These are phyloP conservation scores for Microtus richardsoni DNA, from an alignment of 2,113 vertebrate genomes.

Conservation along the genomic window DNA sequence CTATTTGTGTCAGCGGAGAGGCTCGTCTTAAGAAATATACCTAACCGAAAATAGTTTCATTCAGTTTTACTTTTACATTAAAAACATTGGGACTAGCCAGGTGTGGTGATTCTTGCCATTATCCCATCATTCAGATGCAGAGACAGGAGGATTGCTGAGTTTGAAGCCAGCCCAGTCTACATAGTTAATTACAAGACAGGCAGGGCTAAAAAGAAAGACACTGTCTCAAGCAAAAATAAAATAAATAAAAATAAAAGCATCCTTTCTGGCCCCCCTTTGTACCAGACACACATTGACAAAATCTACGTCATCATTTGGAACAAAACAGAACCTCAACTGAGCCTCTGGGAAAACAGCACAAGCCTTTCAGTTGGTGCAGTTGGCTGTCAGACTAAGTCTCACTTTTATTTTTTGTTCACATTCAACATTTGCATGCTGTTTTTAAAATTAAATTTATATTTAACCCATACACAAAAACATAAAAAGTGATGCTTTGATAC, in stretches of 20 bases:
- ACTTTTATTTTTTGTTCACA: constrained; percentile 52
- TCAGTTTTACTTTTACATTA: neutral
- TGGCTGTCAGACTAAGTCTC: neutral
- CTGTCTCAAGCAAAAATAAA: neutral
- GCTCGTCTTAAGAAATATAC: too few relatives aligned
- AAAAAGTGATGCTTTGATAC: neutral
- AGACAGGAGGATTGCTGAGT: neutral
- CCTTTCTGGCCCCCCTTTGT: neutral
- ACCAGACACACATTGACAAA: neutral
- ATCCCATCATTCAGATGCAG: neutral
- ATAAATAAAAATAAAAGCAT: neutral
- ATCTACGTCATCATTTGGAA: constrained; percentile 15
- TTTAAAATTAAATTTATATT: neutral
- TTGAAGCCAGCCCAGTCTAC: neutral
- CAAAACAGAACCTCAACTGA: neutral
- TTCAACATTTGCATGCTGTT: constrained; percentile 12
- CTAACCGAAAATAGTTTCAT: neutral
- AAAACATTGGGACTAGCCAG: neutral
- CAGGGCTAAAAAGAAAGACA: neutral
- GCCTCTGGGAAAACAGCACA: neutral
- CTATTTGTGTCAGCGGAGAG: too few relatives aligned
- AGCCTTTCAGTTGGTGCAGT: neutral
- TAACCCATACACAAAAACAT: neutral
- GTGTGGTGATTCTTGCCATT: neutral
- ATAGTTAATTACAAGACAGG: neutral